A percentile compares a stretch with the other conserved stretches of the same genome.
Evolutionary conservation across 2,888 invertebrate species (phyloP).

Genomic region (Andrena chrysosceles): DNA sequence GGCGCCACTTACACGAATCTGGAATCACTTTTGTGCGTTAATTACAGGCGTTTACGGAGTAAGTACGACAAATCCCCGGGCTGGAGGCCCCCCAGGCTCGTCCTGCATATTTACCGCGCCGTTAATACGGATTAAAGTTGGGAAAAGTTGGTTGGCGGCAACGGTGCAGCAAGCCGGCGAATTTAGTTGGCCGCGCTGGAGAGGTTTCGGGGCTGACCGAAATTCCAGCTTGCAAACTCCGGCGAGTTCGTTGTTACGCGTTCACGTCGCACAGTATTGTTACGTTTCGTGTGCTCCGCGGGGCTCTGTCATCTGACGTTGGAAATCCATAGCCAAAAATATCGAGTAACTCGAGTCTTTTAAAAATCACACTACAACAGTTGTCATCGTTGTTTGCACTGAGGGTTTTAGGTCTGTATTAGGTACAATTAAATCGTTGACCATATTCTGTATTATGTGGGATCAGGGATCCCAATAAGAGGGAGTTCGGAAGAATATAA

Average conservation of each 20-base stretch:
- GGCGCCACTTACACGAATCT: slow-evolving; percentile 68
- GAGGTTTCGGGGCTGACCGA: slow-evolving; percentile 11
- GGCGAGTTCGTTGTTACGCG: slow-evolving; percentile 19
- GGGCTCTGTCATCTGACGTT: slow-evolving; percentile 10
- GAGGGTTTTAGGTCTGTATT: no score
- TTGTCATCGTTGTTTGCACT: no score
- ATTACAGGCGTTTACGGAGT: slow-evolving; percentile 53
- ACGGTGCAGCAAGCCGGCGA: slow-evolving; percentile 20
- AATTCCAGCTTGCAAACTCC: slow-evolving; percentile 43
- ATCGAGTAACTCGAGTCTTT: no score
- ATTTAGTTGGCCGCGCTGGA: slow-evolving; percentile 20
- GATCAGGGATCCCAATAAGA: no score
- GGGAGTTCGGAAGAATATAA: no score
- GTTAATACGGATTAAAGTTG: slow-evolving; percentile 54
- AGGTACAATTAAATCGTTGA: no score
- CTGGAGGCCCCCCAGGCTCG: not conserved
- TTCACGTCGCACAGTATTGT: slow-evolving; percentile 41
- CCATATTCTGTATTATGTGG: no score
- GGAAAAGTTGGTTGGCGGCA: slow-evolving; percentile 35
- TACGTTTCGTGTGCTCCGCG: slow-evolving; percentile 23
- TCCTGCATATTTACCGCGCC: slow-evolving; percentile 19
- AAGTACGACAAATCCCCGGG: slow-evolving; percentile 27
- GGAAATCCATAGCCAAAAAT: no score
- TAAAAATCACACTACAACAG: no score
- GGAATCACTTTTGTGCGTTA: slow-evolving; percentile 70